Evolutionary conservation across 2,888 invertebrate genomes (phyloP), one percentile per base, ranked within the genome.

Genomic region (Encarsia formosa): DNA sequence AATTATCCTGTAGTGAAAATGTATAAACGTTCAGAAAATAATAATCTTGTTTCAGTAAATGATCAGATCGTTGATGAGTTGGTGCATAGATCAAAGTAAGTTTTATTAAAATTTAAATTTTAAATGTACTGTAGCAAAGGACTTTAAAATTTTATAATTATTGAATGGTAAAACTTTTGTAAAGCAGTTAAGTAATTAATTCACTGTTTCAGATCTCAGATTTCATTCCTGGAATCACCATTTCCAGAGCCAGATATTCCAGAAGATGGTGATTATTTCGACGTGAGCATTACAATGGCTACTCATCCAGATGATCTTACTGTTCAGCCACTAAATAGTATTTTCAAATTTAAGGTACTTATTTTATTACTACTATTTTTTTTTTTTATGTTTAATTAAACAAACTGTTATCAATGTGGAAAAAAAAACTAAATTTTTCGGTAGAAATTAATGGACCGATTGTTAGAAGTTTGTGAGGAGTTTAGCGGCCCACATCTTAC

Each of bases 221-320:
- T 64, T 26, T 68, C 70, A 23, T 79, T 79, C 2, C 55, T 56
- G 13, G 68, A 81, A 15, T 77, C 80, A 4, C 39, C 39, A 4
- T 29, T 47, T n/a, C 19, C 38, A 47, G n/a, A 22, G 22, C 46
- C 46, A 9, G 11, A 15, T 8, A 26, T 47, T 24, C 41, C 48
- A 19, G 41, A 41, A 16, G 61, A 73, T 37, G 82, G 80, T 4
- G 73, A 78, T 4, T 84, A 78, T 65, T 86, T 87, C 65, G 85
- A 87, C 65, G 84, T 90, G 13, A 80, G 81, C 64, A 78, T 90
- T 49, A 81, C 86, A 1, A 82, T 86, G 77, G 87, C 87, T 0
- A 86, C 88, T 3, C 86, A 84, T 78, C 90, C 90, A 0, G 81
- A 81, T 73, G 83, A 85, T 74, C 86, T 87, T 63, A 81, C 83